These are phyloP conservation scores for Hemaris fuciformis DNA, from an alignment of 2,888 invertebrate species.

Conservation along the genomic window DNA sequence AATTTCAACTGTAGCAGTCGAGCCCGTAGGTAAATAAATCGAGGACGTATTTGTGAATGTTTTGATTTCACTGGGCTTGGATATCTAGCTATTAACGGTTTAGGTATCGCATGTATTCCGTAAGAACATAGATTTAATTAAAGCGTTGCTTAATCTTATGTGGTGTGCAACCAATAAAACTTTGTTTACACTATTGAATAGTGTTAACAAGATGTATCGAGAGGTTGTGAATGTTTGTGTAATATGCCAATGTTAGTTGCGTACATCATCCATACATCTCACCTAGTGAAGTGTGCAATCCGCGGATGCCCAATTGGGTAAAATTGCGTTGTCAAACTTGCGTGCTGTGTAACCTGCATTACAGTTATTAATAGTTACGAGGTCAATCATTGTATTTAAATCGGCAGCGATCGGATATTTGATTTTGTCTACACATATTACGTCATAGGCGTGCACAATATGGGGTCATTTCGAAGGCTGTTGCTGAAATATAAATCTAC, in stretches of 20 bases:
- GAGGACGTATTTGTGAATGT: neutral
- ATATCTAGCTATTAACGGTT: neutral
- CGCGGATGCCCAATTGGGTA: neutral
- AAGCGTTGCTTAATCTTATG: neutral
- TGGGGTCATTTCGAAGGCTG: neutral
- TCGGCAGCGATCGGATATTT: neutral
- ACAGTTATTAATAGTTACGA: neutral
- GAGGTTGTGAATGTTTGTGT: neutral
- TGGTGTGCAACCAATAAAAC: neutral
- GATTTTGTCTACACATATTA: neutral
- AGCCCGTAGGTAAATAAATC: neutral
- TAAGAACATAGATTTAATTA: neutral
- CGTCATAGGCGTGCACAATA: neutral
- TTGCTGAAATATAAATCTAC: neutral
- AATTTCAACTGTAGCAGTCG: slow-evolving; percentile 20
- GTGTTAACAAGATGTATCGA: slow-evolving; percentile 8
- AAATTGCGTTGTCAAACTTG: neutral
- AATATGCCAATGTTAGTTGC: slow-evolving; percentile 8
- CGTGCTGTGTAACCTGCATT: neutral
- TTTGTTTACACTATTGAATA: neutral
- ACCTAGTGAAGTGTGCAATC: neutral
- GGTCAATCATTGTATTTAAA: slow-evolving; percentile 10
- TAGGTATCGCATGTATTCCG: neutral
- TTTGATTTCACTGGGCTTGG: neutral
- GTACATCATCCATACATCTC: neutral